phyloP scores from a whole-genome alignment of 2,888 invertebrate species.

The Protodeltote pygarga region DNA sequence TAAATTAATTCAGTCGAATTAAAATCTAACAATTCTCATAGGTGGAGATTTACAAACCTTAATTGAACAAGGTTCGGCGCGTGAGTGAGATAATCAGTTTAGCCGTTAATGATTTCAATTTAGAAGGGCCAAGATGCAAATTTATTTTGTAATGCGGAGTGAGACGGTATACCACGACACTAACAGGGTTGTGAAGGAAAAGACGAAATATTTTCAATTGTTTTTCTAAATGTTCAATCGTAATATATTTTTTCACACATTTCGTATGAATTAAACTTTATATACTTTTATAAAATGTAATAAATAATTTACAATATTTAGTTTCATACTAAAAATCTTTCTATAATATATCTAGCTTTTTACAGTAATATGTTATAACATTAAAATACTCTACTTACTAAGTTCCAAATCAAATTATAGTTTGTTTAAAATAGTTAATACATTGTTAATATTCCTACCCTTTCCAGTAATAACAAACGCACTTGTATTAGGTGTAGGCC shows the following conservation, averaged over 20 bases:
- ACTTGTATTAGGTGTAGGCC: conserved; percentile 21
- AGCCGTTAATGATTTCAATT: conserved; percentile 83
- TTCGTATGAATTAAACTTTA: no score
- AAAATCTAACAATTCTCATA: conserved; percentile 81
- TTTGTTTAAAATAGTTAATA: not conserved
- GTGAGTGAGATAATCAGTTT: conserved; percentile 84
- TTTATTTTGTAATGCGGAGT: conserved; percentile 69
- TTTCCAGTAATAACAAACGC: conserved; percentile 1
- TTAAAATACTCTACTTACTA: no score
- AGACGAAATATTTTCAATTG: not conserved
- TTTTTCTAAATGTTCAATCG: no score
- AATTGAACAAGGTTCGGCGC: conserved; percentile 80
- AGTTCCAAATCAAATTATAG: not conserved
- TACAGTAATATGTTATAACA: no score
- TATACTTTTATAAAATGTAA: no score
- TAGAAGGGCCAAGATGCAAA: conserved; percentile 81
- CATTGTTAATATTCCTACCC: conserved; percentile 1
- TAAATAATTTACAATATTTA: no score
- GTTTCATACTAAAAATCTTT: no score
- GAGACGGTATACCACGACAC: conserved; percentile 65
- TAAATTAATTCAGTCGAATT: conserved; percentile 50
- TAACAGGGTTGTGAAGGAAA: conserved; percentile 23
- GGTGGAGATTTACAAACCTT: conserved; percentile 80
- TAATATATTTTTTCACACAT: no score
- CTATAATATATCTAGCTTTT: no score